Evolutionary conservation across 2,797 vertebrate genomes (phyloP), one percentile per base, ranked within the genome.

Genomic region (Ibycter americanus): DNA sequence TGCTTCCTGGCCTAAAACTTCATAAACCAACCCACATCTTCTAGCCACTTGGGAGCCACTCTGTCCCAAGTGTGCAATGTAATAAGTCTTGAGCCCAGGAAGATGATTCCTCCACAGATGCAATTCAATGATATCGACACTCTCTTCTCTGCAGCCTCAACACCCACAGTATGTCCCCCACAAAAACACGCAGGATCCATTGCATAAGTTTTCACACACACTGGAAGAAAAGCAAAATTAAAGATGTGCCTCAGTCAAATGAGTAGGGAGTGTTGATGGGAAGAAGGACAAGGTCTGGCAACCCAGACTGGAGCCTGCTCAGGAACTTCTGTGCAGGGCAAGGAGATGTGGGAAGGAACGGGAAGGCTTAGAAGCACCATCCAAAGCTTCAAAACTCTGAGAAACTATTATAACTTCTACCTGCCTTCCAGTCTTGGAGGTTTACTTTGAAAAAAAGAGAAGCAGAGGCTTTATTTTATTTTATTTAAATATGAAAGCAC

Each of bases 31-130:
- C 4, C 27, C 63, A 34, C 22, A 66, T 6, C 47, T 42, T 8
- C 36, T 38, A 82, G 11, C 27, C 54, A 17, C 29, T 40, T 0
- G 0, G 19, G 38, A 83, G 23, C 38, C 13, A 14, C n/a, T 47
- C 25, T 34, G n/a, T 31, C 27, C 32, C 44, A 22, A 47, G 9
- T 2, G 0, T n/a, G 61, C 0, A 0, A 19, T 34, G 36, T 5
- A 20, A 7, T 46, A 7, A 6, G 4, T 15, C 49, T 80, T 7
- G 2, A 51, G 23, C 15, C 38, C 21, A 21, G 31, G 46, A 61
- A 27, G 21, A 5, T 25, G 21, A 46, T 54, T 66, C 12, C 42
- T 65, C 26, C 8, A 17, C 6, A 73, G 52, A 10, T 51, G 5
- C 12, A 70, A 7, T 27, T 54, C 51, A 42, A 20, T 73, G 11